These are phyloP conservation scores for Merodon equestris DNA, from an alignment of 2,888 invertebrate genomes.

Conservation along the genomic window DNA sequence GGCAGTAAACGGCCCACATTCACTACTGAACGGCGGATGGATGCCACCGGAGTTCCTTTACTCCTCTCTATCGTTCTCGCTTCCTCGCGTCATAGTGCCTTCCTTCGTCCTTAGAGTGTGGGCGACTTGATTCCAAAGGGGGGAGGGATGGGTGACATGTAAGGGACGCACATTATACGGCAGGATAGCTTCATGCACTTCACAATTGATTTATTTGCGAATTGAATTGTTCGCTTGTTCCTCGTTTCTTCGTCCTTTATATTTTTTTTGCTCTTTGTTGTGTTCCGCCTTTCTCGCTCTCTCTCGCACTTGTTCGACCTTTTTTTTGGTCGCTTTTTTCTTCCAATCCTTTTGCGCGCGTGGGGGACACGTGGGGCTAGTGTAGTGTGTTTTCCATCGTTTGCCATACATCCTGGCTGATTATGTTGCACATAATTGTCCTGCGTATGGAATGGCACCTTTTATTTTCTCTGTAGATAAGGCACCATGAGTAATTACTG, in stretches of 20 bases:
- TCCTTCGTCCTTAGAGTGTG: too few relatives aligned
- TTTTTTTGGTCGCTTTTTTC: slow-evolving; percentile 12
- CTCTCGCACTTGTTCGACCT: too few relatives aligned
- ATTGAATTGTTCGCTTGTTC: slow-evolving; percentile 61
- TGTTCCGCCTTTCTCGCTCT: too few relatives aligned
- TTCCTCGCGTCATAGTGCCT: too few relatives aligned
- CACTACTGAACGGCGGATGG: neutral
- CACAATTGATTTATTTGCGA: slow-evolving; percentile 67
- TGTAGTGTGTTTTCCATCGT: slow-evolving; percentile 46
- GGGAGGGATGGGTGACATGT: too few relatives aligned
- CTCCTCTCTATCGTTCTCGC: neutral
- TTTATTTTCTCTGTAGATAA: slow-evolving; percentile 25
- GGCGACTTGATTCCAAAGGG: too few relatives aligned
- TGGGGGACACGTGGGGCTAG: slow-evolving; percentile 15
- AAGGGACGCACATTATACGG: slow-evolving; percentile 16
- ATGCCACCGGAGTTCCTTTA: too few relatives aligned
- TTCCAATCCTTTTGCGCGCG: too few relatives aligned
- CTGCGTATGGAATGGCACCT: slow-evolving; percentile 37
- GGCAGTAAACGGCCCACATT: neutral
- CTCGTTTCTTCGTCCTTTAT: slow-evolving; percentile 39
- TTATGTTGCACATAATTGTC: slow-evolving; percentile 63
- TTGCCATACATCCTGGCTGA: slow-evolving; percentile 64
- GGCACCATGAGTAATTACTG: slow-evolving; percentile 60
- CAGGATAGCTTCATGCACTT: slow-evolving; percentile 60
- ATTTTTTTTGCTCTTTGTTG: slow-evolving; percentile 7